Evolutionary conservation across 2,888 invertebrate genomes (phyloP).

Genomic region (Acronicta aceris): DNA sequence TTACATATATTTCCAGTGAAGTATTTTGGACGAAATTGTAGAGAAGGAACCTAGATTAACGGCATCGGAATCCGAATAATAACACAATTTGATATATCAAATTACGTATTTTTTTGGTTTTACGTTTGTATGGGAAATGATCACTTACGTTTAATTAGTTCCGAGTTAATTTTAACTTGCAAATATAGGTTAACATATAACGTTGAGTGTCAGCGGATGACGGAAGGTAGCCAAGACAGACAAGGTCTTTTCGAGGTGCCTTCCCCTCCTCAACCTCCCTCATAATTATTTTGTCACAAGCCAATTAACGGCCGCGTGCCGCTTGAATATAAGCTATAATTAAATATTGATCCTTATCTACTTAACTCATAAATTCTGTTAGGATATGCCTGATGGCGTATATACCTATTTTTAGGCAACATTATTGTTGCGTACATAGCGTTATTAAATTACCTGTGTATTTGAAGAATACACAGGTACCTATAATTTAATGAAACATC

Average conservation of each 20-base stretch:
- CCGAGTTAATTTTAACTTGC: constrained; percentile 8
- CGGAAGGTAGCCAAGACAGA: constrained; percentile 62
- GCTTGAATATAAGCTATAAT: constrained; percentile 66
- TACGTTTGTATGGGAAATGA: too few species aligned
- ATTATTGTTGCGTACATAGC: constrained; percentile 53
- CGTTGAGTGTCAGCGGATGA: constrained; percentile 53
- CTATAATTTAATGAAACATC: too few species aligned
- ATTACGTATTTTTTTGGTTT: too few species aligned
- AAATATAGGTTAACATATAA: constrained; percentile 11
- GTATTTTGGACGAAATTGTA: too few species aligned
- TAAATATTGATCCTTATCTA: constrained; percentile 72
- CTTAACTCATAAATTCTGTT: constrained; percentile 44
- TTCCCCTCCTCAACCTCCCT: constrained; percentile 37
- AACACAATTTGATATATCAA: too few species aligned
- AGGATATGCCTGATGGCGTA: constrained; percentile 38
- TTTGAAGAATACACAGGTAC: too few species aligned
- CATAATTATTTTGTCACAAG: constrained; percentile 70
- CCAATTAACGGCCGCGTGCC: constrained; percentile 67
- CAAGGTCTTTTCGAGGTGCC: constrained; percentile 31
- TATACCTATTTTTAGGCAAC: constrained; percentile 38
- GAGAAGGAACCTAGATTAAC: too few species aligned
- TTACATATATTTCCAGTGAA: too few species aligned
- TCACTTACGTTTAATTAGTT: too few species aligned
- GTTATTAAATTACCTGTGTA: constrained; percentile 32
- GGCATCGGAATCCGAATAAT: too few species aligned